These are phyloP conservation scores for Lutjanus erythropterus DNA, from an alignment of 2,113 vertebrate genomes.

Conservation along the genomic window DNA sequence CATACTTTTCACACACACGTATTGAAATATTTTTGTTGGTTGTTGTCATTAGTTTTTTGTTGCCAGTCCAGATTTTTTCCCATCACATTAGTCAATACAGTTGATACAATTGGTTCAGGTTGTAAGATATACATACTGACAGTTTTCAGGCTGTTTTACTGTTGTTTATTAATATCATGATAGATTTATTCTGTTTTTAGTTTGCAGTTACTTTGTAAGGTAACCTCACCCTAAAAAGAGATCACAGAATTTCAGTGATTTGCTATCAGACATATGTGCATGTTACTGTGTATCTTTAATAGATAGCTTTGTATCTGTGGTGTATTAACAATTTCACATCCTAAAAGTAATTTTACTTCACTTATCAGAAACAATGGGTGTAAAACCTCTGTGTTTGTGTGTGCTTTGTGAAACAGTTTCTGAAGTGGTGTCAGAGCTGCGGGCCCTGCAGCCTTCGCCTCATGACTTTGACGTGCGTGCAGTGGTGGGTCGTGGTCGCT, in stretches of 20 bases:
- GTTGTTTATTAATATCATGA: too few relatives aligned
- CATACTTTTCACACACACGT: constrained; percentile 17
- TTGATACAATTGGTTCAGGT: too few relatives aligned
- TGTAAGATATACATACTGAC: too few relatives aligned
- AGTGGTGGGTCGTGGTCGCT: constrained; percentile 92
- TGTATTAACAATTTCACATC: neutral
- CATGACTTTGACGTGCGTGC: constrained; percentile 92
- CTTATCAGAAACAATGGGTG: neutral
- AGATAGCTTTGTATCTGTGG: neutral
- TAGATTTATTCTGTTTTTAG: neutral
- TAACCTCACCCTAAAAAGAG: neutral
- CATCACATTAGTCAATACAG: neutral
- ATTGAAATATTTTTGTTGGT: neutral
- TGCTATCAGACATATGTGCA: too few relatives aligned
- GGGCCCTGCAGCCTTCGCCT: constrained; percentile 87
- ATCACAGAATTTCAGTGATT: neutral
- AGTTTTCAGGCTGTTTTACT: neutral
- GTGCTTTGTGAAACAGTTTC: constrained; percentile 85
- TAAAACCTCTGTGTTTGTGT: constrained; percentile 26
- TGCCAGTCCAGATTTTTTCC: neutral
- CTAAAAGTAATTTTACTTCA: neutral
- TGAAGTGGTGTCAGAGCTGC: constrained; percentile 89
- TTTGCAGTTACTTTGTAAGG: neutral
- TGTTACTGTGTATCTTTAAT: neutral
- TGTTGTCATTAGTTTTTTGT: neutral